These are phyloP conservation scores for Toxotes jaculatrix DNA, from an alignment of 2,113 vertebrate genomes.

Conservation along the genomic window DNA sequence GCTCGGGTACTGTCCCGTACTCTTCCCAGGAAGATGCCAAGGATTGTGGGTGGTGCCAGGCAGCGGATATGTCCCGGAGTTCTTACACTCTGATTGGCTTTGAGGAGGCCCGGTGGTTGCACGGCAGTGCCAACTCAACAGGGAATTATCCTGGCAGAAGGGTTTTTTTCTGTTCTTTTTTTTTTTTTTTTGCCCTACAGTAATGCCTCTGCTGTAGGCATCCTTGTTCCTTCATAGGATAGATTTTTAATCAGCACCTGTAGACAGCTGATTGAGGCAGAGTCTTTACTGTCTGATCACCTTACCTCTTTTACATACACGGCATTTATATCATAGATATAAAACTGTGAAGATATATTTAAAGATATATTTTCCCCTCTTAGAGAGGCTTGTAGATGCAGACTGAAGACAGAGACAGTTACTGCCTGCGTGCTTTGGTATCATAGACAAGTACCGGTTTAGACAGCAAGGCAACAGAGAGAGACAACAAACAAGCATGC, in stretches of 20 bases:
- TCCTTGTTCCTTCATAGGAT: slow-evolving; percentile 15
- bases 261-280: slow-evolving; percentile 14
- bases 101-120: slow-evolving; percentile 53
- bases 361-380: slow-evolving; percentile 22
- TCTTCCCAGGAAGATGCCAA: slow-evolving; percentile 68
- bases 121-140: slow-evolving; percentile 17
- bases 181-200: slow-evolving; percentile 40
- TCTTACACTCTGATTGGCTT: slow-evolving; percentile 43
- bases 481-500: slow-evolving; percentile 76
- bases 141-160: slow-evolving; percentile 47
- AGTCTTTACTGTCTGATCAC: background rate
- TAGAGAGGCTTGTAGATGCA: slow-evolving; percentile 14
- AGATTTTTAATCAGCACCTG: slow-evolving; percentile 29
- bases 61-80: slow-evolving; percentile 50
- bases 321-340: background rate
- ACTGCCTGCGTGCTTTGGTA: slow-evolving; percentile 49
- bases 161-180: slow-evolving; percentile 31
- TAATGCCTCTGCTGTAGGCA: slow-evolving; percentile 29
- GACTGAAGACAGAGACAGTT: slow-evolving; percentile 30
- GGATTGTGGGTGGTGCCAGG: slow-evolving; percentile 48
- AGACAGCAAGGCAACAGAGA: slow-evolving; percentile 72
- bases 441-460: slow-evolving; percentile 59
- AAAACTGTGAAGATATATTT: slow-evolving; percentile 20
- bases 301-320: background rate
- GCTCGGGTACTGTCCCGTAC: slow-evolving; percentile 53